phyloP scores from a whole-genome alignment of 2,888 invertebrate genomes.

The Polydrusus pterygomalis region DNA sequence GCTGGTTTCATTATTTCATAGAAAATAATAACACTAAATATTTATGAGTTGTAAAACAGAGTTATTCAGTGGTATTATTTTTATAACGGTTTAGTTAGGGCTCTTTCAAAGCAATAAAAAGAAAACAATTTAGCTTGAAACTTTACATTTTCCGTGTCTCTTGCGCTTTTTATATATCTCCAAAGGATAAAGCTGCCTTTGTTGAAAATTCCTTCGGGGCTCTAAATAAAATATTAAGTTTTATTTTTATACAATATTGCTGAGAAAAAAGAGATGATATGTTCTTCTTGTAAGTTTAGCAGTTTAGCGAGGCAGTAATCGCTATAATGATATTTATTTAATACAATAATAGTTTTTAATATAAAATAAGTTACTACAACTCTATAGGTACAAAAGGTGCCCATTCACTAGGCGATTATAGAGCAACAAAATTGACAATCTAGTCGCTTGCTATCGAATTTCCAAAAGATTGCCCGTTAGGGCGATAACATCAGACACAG shows the following conservation, averaged over 20 bases:
- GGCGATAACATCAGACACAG: no score
- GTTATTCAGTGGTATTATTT: constrained; percentile 5
- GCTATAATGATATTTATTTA: no score
- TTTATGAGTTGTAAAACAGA: constrained; percentile 5
- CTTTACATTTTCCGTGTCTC: constrained; percentile 3
- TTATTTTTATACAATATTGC: constrained; percentile 3
- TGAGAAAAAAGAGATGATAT: neutral
- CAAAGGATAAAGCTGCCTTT: constrained; percentile 2
- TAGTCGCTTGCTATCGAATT: no score
- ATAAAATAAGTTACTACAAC: no score
- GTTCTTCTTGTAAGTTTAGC: no score
- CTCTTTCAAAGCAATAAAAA: neutral
- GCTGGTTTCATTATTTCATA: neutral
- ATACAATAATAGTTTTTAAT: no score
- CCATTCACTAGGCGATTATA: no score
- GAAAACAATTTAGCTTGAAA: neutral
- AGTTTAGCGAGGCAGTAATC: no score
- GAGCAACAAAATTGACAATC: no score
- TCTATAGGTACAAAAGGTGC: no score
- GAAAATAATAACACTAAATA: neutral
- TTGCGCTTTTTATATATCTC: constrained; percentile 3
- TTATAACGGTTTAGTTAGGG: constrained; percentile 1
- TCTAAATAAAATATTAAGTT: neutral
- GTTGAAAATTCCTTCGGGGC: neutral
- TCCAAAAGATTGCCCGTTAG: no score